Evolutionary conservation across 2,797 vertebrate species (phyloP).

Genomic region (Cuniculus paca): DNA sequence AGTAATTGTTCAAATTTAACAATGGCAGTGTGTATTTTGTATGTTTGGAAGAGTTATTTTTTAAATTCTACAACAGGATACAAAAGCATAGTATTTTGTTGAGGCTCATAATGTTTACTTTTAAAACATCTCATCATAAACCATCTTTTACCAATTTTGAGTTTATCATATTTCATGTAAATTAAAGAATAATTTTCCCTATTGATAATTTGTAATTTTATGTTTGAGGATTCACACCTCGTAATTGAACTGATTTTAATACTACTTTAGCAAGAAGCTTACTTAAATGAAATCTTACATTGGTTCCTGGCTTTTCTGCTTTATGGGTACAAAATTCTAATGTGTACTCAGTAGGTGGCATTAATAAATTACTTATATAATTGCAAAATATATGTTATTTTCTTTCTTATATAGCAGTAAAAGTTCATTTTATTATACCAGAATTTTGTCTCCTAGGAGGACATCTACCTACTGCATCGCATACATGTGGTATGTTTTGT

Average conservation of each 20-base stretch:
- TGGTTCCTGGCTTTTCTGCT: slow-evolving; percentile 26
- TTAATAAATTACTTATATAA: slow-evolving; percentile 54
- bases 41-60: background rate
- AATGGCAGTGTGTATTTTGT: background rate
- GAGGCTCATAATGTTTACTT: background rate
- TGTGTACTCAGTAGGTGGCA: background rate
- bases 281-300: background rate
- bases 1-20: background rate
- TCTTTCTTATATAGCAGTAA: slow-evolving; percentile 33
- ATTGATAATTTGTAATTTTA: background rate
- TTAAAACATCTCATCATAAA: background rate
- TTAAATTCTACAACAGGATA: background rate
- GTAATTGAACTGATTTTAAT: slow-evolving; percentile 16
- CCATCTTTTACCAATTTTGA: background rate
- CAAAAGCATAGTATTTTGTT: background rate
- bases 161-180: slow-evolving; percentile 7
- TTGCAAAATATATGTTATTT: slow-evolving; percentile 37
- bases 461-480: slow-evolving; percentile 62
- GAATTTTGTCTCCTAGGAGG: background rate
- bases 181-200: background rate
- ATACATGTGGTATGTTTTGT: slow-evolving; percentile 45
- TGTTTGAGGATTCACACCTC: background rate
- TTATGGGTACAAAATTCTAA: background rate
- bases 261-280: background rate
- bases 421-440: background rate